phyloP scores from a whole-genome alignment of 2,888 invertebrate genomes.

The Cremastinae sp. region DNA sequence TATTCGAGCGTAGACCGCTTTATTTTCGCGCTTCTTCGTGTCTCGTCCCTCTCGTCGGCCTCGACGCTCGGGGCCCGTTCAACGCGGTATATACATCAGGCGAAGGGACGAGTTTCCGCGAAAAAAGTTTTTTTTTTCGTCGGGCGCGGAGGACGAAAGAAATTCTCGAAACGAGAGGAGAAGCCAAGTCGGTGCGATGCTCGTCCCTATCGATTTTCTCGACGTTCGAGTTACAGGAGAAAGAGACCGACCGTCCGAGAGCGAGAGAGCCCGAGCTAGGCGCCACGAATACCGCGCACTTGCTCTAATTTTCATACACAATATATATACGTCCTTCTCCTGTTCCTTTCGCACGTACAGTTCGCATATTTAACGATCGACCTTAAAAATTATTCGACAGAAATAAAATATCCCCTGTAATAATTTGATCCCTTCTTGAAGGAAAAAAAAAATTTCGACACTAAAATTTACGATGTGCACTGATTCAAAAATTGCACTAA shows the following conservation, averaged over 20 bases:
- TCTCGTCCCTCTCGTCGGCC: too few species aligned
- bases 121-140: too few species aligned
- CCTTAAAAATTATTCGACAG: too few species aligned
- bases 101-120: too few species aligned
- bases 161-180: constrained; percentile 37
- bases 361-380: background rate
- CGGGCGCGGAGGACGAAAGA: constrained; percentile 12
- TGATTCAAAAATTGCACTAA: background rate
- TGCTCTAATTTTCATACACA: constrained; percentile 56
- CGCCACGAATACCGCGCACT: constrained; percentile 52
- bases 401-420: too few species aligned
- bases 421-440: too few species aligned
- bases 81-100: background rate
- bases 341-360: background rate
- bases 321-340: constrained; percentile 2
- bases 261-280: constrained; percentile 44
- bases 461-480: too few species aligned
- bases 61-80: background rate
- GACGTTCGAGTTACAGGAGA: constrained; percentile 59
- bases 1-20: too few species aligned
- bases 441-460: too few species aligned
- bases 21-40: too few species aligned
- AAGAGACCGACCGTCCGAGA: constrained; percentile 29
- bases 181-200: constrained; percentile 60
- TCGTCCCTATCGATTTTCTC: constrained; percentile 63